A percentile compares a stretch with the other conserved stretches of the same genome.
These are phyloP conservation scores for Lochmaea crataegi DNA, from an alignment of 2,888 invertebrate species.

Conservation along the genomic window DNA sequence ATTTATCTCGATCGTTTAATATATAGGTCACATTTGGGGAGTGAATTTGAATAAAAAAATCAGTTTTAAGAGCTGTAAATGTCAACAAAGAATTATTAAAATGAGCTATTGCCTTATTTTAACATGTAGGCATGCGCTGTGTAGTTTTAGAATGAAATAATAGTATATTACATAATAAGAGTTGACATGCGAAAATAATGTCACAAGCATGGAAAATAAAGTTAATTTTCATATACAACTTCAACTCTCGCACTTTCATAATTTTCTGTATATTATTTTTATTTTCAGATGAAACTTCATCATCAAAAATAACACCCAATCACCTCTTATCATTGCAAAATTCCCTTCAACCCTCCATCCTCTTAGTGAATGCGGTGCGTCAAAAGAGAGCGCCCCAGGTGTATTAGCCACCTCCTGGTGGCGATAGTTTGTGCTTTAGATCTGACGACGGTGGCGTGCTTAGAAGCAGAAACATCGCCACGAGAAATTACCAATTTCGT, in stretches of 20 bases:
- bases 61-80: no score
- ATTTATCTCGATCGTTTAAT: not conserved
- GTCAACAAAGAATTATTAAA: no score
- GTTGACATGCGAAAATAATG: no score
- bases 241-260: no score
- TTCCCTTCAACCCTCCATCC: not conserved
- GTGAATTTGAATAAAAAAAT: not conserved
- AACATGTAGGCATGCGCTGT: no score
- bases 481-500: constrained; percentile 71
- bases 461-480: constrained; percentile 51
- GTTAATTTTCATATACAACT: no score
- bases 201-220: no score
- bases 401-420: constrained; percentile 56
- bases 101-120: no score
- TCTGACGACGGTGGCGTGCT: constrained; percentile 33
- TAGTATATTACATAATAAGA: no score
- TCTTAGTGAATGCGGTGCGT: constrained; percentile 48
- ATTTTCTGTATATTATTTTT: not conserved
- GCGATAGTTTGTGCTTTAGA: constrained; percentile 41
- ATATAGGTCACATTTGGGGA: constrained; percentile 1
- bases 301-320: not conserved
- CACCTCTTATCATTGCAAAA: not conserved
- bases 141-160: no score
- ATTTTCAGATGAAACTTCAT: constrained; percentile 20
- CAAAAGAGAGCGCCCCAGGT: constrained; percentile 52